These are phyloP conservation scores for Noctua fimbriata DNA, from an alignment of 2,888 invertebrate genomes.

Conservation along the genomic window DNA sequence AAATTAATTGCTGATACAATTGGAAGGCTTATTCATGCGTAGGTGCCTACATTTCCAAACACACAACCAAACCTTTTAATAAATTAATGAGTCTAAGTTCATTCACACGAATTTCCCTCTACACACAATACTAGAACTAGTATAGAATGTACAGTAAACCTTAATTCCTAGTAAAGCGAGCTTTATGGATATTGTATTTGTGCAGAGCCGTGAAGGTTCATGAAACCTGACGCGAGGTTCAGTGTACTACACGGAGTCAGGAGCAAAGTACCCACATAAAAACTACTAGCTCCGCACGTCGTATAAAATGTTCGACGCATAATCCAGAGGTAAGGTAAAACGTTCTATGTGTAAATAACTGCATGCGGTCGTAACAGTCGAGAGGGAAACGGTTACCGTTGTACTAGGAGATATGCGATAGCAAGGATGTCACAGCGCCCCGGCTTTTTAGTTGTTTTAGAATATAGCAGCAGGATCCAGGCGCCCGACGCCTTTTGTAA, in stretches of 20 bases:
- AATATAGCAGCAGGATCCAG: neutral
- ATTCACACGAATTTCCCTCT: conserved; percentile 33
- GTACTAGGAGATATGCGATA: conserved; percentile 33
- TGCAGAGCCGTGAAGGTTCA: conserved; percentile 64
- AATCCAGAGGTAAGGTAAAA: conserved; percentile 42
- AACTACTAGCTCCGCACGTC: conserved; percentile 39
- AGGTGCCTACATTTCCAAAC: neutral
- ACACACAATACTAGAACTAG: conserved; percentile 12
- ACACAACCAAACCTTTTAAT: neutral
- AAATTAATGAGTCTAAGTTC: conserved; percentile 33
- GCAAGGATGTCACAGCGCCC: conserved; percentile 11
- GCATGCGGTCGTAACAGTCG: conserved; percentile 39
- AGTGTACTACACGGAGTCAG: conserved; percentile 51
- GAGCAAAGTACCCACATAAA: conserved; percentile 50
- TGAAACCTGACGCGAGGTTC: conserved; percentile 64
- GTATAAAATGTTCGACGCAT: conserved; percentile 45
- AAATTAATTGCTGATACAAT: neutral
- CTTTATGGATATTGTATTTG: conserved; percentile 65
- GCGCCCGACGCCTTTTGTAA: neutral
- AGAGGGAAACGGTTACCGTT: conserved; percentile 32
- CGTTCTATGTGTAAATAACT: conserved; percentile 40
- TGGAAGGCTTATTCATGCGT: neutral
- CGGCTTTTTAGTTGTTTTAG: conserved; percentile 15
- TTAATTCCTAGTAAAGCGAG: conserved; percentile 51
- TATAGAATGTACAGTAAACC: conserved; percentile 38